Conservation (phyloP, 2,888 invertebrate species). For the Noctuana brunneofusca region DNA sequence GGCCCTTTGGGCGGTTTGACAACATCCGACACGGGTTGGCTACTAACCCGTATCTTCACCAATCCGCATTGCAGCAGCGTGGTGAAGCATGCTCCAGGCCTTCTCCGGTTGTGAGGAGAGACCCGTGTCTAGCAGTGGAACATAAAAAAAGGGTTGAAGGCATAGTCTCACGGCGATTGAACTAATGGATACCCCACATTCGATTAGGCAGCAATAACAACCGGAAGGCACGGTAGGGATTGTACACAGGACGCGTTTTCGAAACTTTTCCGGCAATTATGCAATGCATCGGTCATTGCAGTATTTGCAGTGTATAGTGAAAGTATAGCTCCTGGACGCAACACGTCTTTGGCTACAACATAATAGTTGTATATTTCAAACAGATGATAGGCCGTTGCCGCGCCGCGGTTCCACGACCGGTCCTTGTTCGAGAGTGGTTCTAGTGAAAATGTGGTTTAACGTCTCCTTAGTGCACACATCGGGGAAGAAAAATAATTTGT, state of each 20-base stretch:
- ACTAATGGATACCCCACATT: slow-evolving; percentile 5
- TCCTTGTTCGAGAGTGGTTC: slow-evolving; percentile 25
- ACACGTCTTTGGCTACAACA: slow-evolving; percentile 41
- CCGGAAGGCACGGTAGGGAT: slow-evolving; percentile 51
- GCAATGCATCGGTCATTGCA: slow-evolving; percentile 43
- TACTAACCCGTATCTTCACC: too few relatives aligned
- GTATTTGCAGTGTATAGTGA: slow-evolving; percentile 50
- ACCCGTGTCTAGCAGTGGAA: too few relatives aligned
- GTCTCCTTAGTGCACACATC: slow-evolving; percentile 59
- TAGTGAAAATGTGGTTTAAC: slow-evolving; percentile 61
- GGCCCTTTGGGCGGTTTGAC: too few relatives aligned
- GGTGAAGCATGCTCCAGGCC: too few relatives aligned
- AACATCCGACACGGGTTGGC: too few relatives aligned
- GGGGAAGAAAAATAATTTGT: slow-evolving; percentile 58
- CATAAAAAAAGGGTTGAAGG: too few relatives aligned
- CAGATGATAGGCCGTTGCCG: slow-evolving; percentile 36
- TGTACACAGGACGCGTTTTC: slow-evolving; percentile 61
- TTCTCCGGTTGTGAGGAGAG: too few relatives aligned
- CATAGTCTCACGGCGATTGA: neutral
- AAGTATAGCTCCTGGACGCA: slow-evolving; percentile 48
- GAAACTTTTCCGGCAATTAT: slow-evolving; percentile 66
- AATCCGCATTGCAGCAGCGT: too few relatives aligned
- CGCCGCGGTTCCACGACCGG: slow-evolving; percentile 39
- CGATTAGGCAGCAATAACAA: slow-evolving; percentile 10
- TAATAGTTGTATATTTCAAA: slow-evolving; percentile 43